phyloP scores from a whole-genome alignment of 2,797 vertebrate genomes.

The Mallotus villosus region DNA sequence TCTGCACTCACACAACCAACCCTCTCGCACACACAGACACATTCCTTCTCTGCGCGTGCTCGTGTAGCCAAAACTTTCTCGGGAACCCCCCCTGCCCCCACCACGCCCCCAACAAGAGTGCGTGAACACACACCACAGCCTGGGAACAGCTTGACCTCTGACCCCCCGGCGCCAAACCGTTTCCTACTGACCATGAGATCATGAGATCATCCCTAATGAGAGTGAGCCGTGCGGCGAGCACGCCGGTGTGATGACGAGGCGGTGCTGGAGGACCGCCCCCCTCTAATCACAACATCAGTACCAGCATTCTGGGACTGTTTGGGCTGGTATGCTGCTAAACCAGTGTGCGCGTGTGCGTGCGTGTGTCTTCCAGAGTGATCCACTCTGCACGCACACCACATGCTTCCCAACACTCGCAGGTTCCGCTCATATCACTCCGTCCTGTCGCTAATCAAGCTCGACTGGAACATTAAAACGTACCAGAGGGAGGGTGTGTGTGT shows the following conservation, averaged over 20 bases:
- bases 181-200: conserved; percentile 68
- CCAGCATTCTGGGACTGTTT: conserved; percentile 37
- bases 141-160: conserved; percentile 76
- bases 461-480: not conserved
- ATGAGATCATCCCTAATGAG: conserved; percentile 69
- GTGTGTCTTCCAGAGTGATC: conserved; percentile 4
- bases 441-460: too few relatives aligned
- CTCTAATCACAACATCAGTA: conserved; percentile 32
- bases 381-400: not conserved
- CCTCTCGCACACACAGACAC: conserved; percentile 31
- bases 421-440: too few relatives aligned
- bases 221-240: conserved; percentile 46
- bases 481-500: not conserved
- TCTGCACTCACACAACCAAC: conserved; percentile 25
- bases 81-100: too few relatives aligned
- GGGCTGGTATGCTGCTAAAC: conserved; percentile 64
- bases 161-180: conserved; percentile 63
- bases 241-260: not conserved
- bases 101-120: too few relatives aligned
- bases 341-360: conserved; percentile 39
- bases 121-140: conserved; percentile 42
- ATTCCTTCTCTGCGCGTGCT: not conserved
- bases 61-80: too few relatives aligned
- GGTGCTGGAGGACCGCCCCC: not conserved
- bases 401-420: too few relatives aligned